phyloP scores from a whole-genome alignment of 2,113 vertebrate species.

The Todiramphus chloris region DNA sequence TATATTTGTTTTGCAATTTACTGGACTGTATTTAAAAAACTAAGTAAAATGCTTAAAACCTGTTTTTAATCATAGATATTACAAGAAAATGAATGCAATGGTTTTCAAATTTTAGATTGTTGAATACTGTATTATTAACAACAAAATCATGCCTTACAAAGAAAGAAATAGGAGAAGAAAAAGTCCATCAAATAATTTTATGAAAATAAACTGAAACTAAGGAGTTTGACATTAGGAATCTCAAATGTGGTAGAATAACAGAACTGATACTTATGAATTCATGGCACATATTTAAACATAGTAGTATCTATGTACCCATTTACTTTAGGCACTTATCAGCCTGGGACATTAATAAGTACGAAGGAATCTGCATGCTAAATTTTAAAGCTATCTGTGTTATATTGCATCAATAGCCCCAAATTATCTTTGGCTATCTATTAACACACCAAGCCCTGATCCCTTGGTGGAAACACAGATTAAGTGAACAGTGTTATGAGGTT shows the following conservation, averaged over 20 bases:
- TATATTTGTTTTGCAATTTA: background rate
- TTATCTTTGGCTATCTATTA: background rate
- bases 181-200: background rate
- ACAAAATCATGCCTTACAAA: background rate
- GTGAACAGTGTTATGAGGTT: background rate
- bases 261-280: background rate
- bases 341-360: background rate
- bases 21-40: background rate
- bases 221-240: background rate
- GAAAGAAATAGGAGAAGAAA: background rate
- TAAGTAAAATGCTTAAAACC: background rate
- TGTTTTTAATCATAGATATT: background rate
- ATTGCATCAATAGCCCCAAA: background rate
- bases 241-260: background rate
- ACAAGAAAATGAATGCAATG: background rate
- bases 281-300: background rate
- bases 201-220: background rate
- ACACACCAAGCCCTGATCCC: background rate
- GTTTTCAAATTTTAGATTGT: background rate
- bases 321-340: background rate
- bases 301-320: background rate
- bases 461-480: background rate
- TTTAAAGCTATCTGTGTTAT: background rate
- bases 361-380: background rate
- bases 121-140: background rate